Evolutionary conservation across 2,113 vertebrate genomes (phyloP), one percentile per base, ranked within the genome.

Genomic region (Sinocyclocheilus grahami): DNA sequence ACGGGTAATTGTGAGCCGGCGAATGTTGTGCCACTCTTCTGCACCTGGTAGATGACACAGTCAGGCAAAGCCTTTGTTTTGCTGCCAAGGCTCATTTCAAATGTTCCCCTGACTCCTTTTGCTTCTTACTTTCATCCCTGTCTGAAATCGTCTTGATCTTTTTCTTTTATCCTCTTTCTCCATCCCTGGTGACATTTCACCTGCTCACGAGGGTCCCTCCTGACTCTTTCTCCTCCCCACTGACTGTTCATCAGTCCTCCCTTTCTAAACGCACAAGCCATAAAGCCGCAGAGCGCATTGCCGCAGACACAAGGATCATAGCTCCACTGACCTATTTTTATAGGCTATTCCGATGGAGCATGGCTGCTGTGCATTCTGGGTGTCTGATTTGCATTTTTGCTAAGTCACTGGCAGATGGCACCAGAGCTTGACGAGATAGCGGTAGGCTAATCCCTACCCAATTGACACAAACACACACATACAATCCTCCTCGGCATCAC

Each of bases 401-500:
- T 85, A 86, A 91, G 91, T 93, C 91, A 91, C 89, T 87, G 90
- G 88, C 90, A 75, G 89, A 91, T 91, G 84, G 89, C 87, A 90
- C 87, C 86, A 89, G 90, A 90, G 89, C 87, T 89, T 88, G 88
- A 89, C 72, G 78, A 86, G 87, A 90, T 85, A 86, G 71, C 30
- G 24, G 78, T 80, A 72, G 80, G 76, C 81, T 85, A 88, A 86
- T 86, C 82, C 83, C n/a, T n/a, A n/a, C n/a, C n/a, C n/a, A n/a
- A n/a, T n/a, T n/a, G n/a, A n/a, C n/a, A n/a, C n/a, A n/a, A n/a
- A n/a, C n/a, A n/a, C n/a, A n/a, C n/a, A n/a, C n/a, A n/a, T n/a
- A n/a, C n/a, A n/a, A n/a, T n/a, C n/a, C 55, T 85, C 75, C 27
- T 78, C 22, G 3, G 75, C 42, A 75, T 84, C 76, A 71, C 48